Evolutionary conservation across 2,888 invertebrate species (phyloP).

Genomic region (Hydroisotoma schaefferi): DNA sequence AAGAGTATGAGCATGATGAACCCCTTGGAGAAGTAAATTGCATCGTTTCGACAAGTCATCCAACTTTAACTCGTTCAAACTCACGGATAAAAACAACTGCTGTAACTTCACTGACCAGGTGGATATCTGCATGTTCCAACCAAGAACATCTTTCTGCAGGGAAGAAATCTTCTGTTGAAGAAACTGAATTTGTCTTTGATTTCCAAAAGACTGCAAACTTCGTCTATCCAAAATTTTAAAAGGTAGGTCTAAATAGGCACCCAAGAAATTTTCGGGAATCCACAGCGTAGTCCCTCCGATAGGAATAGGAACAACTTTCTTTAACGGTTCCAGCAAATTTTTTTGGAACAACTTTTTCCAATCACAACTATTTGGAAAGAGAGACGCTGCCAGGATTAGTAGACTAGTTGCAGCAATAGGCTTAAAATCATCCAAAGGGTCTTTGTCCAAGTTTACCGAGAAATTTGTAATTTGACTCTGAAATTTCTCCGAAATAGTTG

Average conservation of each 20-base stretch:
- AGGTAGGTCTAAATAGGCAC: conserved; percentile 52
- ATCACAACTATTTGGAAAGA: conserved; percentile 37
- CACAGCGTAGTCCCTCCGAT: conserved; percentile 76
- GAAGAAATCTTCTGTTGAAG: conserved; percentile 57
- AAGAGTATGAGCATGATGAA: conserved; percentile 66
- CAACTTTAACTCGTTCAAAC: conserved; percentile 55
- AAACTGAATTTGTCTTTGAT: conserved; percentile 52
- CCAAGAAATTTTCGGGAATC: conserved; percentile 80
- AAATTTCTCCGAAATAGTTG: conserved; percentile 30
- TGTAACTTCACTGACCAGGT: conserved; percentile 65
- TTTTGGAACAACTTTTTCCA: conserved; percentile 37
- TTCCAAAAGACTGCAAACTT: conserved; percentile 53
- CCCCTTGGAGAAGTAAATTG: conserved; percentile 62
- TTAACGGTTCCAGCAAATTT: conserved; percentile 37
- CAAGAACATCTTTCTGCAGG: conserved; percentile 63
- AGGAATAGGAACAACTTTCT: conserved; percentile 70
- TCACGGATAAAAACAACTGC: conserved; percentile 53
- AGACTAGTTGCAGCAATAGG: conserved; percentile 37
- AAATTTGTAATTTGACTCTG: conserved; percentile 18
- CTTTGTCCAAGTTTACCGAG: conserved; percentile 28
- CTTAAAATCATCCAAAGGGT: conserved; percentile 33
- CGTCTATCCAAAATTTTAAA: conserved; percentile 56
- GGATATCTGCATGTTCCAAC: conserved; percentile 57
- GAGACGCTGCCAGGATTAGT: conserved; percentile 29
- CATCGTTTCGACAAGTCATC: conserved; percentile 59